A percentile compares a stretch with the other conserved stretches of the same genome.
Conservation (phyloP, 1,140 invertebrate species). For the Zelostemma sp. region DNA sequence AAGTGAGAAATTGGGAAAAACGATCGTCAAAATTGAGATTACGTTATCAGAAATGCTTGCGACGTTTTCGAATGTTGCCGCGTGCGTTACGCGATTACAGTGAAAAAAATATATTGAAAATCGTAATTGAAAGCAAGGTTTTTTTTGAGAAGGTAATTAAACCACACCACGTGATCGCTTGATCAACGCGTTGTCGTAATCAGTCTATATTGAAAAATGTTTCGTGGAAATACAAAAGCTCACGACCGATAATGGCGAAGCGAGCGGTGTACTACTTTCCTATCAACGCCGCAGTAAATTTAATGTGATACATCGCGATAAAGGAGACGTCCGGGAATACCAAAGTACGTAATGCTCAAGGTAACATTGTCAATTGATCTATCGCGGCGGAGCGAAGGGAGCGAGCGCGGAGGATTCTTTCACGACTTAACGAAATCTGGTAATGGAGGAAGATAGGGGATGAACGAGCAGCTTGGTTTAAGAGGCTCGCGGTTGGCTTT, state of each 20-base stretch:
- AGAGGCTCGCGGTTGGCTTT: slow-evolving; percentile 11
- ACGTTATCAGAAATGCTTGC: no score
- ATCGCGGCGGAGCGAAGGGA: slow-evolving; percentile 44
- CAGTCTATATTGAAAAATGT: no score
- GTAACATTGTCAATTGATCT: slow-evolving; percentile 65
- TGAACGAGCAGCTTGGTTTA: slow-evolving; percentile 47
- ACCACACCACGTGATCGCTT: no score
- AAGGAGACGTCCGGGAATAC: slow-evolving; percentile 39
- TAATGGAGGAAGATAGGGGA: slow-evolving; percentile 62
- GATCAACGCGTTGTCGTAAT: no score
- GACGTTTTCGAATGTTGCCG: no score
- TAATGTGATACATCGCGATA: slow-evolving; percentile 61
- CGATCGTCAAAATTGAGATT: no score
- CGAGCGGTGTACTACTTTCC: slow-evolving; percentile 56
- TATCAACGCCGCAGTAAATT: slow-evolving; percentile 65
- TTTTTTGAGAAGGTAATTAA: no score
- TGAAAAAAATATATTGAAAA: no score
- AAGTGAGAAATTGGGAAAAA: no score
- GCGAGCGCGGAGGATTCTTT: slow-evolving; percentile 47
- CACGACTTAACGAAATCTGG: slow-evolving; percentile 62
- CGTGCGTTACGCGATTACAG: no score
- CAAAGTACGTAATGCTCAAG: slow-evolving; percentile 50
- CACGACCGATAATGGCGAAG: slow-evolving; percentile 49
- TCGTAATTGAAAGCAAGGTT: no score
- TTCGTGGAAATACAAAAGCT: slow-evolving; percentile 46